These are phyloP conservation scores for Acanthurus leucopareius DNA, from an alignment of 2,797 vertebrate species.

Conservation along the genomic window DNA sequence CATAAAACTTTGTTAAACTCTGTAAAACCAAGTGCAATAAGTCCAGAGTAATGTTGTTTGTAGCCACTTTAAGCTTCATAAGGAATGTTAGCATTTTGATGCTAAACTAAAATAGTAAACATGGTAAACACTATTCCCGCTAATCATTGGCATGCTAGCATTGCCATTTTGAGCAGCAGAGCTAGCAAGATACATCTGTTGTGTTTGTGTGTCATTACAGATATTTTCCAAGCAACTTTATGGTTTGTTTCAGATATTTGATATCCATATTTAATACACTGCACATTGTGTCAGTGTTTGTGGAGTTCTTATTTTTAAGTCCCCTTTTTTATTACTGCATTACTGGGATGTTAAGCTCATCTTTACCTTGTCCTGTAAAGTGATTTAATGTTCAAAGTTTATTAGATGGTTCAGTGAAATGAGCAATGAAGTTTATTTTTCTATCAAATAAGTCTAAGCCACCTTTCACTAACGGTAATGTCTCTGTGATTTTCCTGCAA, in stretches of 20 bases:
- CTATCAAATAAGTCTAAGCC: neutral
- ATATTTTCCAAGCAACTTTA: too few species aligned
- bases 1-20: too few species aligned
- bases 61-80: too few species aligned
- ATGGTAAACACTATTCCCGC: too few species aligned
- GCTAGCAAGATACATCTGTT: neutral
- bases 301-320: neutral
- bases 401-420: neutral
- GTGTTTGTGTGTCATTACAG: too few species aligned
- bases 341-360: neutral
- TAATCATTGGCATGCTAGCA: too few species aligned
- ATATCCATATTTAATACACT: neutral
- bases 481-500: neutral
- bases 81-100: too few species aligned
- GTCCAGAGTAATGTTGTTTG: too few species aligned
- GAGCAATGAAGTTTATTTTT: neutral
- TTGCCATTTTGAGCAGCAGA: neutral
- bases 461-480: neutral
- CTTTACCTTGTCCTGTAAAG: neutral
- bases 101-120: too few species aligned
- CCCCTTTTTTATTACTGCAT: neutral
- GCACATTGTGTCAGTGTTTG: neutral
- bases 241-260: neutral
- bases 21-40: too few species aligned
- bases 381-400: neutral